Evolutionary conservation across 2,888 invertebrate genomes (phyloP).

Genomic region (Polietes domitor): DNA sequence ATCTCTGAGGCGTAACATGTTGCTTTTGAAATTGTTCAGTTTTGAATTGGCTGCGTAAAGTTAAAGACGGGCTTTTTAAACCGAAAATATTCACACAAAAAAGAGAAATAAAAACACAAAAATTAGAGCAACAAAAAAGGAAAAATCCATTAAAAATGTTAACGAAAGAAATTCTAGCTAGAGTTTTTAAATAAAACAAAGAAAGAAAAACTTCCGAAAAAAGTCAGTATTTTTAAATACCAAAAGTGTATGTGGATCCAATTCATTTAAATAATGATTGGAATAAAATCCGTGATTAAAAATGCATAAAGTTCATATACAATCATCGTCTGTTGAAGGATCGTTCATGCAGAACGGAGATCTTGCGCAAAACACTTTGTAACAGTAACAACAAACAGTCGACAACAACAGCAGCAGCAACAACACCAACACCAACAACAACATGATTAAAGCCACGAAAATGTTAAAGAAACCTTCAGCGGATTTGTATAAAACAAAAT

Average conservation of each 20-base stretch:
- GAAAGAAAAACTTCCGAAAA: neutral
- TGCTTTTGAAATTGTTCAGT: slow-evolving; percentile 68
- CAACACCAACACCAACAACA: slow-evolving; percentile 45
- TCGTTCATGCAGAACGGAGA: slow-evolving; percentile 72
- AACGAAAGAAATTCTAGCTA: neutral
- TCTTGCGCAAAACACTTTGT: slow-evolving; percentile 67
- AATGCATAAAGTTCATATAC: slow-evolving; percentile 61
- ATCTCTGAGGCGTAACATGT: slow-evolving; percentile 75
- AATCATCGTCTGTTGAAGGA: slow-evolving; percentile 44
- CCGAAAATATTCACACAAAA: slow-evolving; percentile 29
- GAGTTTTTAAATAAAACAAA: slow-evolving; percentile 2
- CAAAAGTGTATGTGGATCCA: neutral
- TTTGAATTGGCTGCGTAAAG: slow-evolving; percentile 66
- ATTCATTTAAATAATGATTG: neutral
- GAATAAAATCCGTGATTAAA: slow-evolving; percentile 42
- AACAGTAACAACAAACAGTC: slow-evolving; percentile 35
- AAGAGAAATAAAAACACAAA: slow-evolving; percentile 36
- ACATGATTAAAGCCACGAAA: slow-evolving; percentile 75
- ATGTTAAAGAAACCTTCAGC: slow-evolving; percentile 73
- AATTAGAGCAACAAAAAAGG: slow-evolving; percentile 4
- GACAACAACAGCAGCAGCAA: slow-evolving; percentile 6
- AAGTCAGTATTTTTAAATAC: neutral
- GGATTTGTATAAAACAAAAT: slow-evolving; percentile 73
- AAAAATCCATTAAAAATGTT: neutral
- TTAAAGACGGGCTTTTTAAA: slow-evolving; percentile 55